Percentiles rank a stretch among this genome's conserved stretches.
Evolutionary conservation across 2,797 vertebrate species (phyloP).

Genomic region (Amblyopsis hoosieri): DNA sequence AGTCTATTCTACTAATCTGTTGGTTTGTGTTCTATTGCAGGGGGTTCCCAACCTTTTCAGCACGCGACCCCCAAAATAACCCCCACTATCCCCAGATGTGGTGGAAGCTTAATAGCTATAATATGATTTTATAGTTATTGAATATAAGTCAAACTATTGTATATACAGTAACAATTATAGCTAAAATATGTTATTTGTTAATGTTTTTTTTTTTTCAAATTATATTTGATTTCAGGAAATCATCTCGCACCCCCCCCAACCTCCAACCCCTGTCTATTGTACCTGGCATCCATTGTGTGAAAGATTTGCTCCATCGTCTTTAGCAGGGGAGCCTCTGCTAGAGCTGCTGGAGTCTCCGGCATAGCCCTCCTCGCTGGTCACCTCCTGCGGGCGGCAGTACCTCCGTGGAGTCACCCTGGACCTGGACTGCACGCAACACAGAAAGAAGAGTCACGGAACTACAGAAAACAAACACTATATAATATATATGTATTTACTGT

Average conservation of each 20-base stretch:
- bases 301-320: conserved; percentile 40
- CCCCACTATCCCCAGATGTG: too few relatives aligned
- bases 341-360: conserved; percentile 61
- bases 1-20: background rate
- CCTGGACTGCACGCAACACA: conserved; percentile 57
- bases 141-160: too few relatives aligned
- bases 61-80: too few relatives aligned
- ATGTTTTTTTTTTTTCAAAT: too few relatives aligned
- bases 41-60: too few relatives aligned
- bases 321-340: conserved; percentile 57
- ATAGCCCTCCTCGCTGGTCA: conserved; percentile 67
- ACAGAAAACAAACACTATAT: too few relatives aligned
- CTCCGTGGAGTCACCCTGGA: conserved; percentile 77
- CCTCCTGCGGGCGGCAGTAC: conserved; percentile 81
- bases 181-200: too few relatives aligned
- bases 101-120: too few relatives aligned
- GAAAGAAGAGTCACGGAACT: background rate
- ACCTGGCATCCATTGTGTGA: conserved; percentile 67
- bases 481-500: too few relatives aligned
- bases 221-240: too few relatives aligned
- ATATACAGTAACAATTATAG: too few relatives aligned
- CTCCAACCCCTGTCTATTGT: conserved; percentile 1
- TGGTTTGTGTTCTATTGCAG: background rate
- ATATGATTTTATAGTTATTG: too few relatives aligned
- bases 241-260: background rate